A percentile compares a stretch with the other conserved stretches of the same genome.
These are phyloP conservation scores for Cephus sareptanus DNA, from an alignment of 2,888 invertebrate genomes.

Conservation along the genomic window DNA sequence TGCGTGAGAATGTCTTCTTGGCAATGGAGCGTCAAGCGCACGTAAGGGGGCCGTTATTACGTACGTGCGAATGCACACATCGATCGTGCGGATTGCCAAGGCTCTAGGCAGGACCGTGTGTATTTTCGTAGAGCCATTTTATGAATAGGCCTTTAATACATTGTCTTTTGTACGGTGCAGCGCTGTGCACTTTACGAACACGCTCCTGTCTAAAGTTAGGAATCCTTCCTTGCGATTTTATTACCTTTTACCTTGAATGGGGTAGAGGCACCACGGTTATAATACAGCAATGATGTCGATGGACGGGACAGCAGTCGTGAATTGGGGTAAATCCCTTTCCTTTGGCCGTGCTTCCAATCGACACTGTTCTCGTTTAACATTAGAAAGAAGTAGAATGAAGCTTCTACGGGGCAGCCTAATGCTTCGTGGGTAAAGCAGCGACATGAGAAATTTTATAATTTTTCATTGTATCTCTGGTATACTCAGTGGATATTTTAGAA, in stretches of 20 bases:
- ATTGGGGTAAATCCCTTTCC: constrained; percentile 59
- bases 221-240: constrained; percentile 38
- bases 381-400: constrained; percentile 38
- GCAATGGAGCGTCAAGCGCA: neutral
- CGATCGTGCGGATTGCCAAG: neutral
- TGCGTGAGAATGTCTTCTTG: neutral
- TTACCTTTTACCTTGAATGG: constrained; percentile 60
- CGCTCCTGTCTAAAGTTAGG: constrained; percentile 41
- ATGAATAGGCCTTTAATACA: neutral
- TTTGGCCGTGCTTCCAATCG: constrained; percentile 57
- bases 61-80: constrained; percentile 1
- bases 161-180: constrained; percentile 3
- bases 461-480: neutral
- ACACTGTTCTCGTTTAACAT: constrained; percentile 60
- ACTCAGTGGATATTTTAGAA: neutral
- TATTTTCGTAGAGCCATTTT: neutral
- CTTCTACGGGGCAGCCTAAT: neutral
- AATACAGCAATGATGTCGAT: constrained; percentile 61
- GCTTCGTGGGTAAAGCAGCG: neutral
- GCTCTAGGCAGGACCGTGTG: neutral
- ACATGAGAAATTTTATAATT: neutral
- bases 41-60: neutral
- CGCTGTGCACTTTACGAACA: constrained; percentile 2
- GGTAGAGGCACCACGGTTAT: constrained; percentile 58
- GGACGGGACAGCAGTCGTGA: constrained; percentile 62